Evolutionary conservation across 2,797 vertebrate genomes (phyloP).

Genomic region (Sebastes vulpes): DNA sequence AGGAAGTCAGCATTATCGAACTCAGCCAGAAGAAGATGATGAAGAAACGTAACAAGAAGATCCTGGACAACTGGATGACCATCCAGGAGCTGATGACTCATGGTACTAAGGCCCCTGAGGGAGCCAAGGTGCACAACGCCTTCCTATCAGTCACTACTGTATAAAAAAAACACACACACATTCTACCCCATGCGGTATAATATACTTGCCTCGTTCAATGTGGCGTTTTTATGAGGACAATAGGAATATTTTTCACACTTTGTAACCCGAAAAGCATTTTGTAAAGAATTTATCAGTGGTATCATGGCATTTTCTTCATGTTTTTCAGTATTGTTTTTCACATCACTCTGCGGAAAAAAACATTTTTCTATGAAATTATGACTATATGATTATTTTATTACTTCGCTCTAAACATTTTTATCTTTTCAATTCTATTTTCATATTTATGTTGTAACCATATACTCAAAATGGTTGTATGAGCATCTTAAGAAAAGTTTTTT

Average conservation of each 20-base stretch:
- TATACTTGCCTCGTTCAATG: slow-evolving; percentile 99
- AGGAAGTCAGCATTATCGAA: slow-evolving; percentile 95
- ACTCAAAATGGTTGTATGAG: slow-evolving; percentile 55
- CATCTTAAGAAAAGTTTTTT: slow-evolving; percentile 27
- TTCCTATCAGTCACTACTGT: slow-evolving; percentile 99
- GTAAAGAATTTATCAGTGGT: slow-evolving; percentile 88
- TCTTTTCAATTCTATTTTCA: slow-evolving; percentile 73
- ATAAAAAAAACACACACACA: slow-evolving; percentile 76
- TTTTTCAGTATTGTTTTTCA: slow-evolving; percentile 70
- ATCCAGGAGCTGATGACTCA: slow-evolving; percentile 99
- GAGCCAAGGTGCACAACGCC: slow-evolving; percentile 93
- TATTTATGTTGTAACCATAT: slow-evolving; percentile 72
- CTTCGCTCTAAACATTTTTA: slow-evolving; percentile 64
- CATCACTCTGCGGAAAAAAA: slow-evolving; percentile 55
- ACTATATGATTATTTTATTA: slow-evolving; percentile 76
- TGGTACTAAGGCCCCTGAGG: slow-evolving; percentile 94
- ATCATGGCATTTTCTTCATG: slow-evolving; percentile 76
- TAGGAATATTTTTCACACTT: slow-evolving; percentile 94
- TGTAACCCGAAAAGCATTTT: slow-evolving; percentile 92
- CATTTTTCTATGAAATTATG: slow-evolving; percentile 75
- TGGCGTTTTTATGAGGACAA: slow-evolving; percentile 95
- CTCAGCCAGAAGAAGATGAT: slow-evolving; percentile 99
- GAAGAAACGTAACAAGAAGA: slow-evolving; percentile 99
- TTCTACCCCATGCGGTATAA: slow-evolving; percentile 95
- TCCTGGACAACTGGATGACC: slow-evolving; percentile 99